phyloP scores from a whole-genome alignment of 2,888 invertebrate genomes.

The Panopea generosa region DNA sequence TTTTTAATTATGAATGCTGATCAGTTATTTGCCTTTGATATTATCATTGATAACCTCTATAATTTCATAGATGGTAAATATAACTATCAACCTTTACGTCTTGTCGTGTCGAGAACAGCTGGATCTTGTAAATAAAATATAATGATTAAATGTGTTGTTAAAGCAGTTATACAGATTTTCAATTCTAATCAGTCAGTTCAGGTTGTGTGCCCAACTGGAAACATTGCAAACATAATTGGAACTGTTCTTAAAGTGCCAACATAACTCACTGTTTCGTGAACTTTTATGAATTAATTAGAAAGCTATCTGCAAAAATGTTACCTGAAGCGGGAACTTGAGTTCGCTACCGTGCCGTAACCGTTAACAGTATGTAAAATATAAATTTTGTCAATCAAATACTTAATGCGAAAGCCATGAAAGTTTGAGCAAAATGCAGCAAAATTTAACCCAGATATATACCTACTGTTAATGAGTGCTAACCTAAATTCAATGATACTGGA shows the following conservation, averaged over 20 bases:
- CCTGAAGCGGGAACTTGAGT: too few relatives aligned
- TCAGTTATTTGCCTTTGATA: constrained; percentile 55
- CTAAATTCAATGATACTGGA: too few relatives aligned
- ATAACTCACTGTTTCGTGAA: neutral
- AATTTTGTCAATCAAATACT: too few relatives aligned
- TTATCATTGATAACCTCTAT: constrained; percentile 30
- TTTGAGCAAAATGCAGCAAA: too few relatives aligned
- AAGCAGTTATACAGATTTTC: constrained; percentile 42
- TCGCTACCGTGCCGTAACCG: too few relatives aligned
- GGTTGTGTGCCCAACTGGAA: constrained; percentile 64
- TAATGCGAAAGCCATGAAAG: too few relatives aligned
- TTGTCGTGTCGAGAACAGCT: constrained; percentile 57
- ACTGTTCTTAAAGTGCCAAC: constrained; percentile 38
- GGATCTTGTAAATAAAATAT: constrained; percentile 58
- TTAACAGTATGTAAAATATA: too few relatives aligned
- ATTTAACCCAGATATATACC: too few relatives aligned
- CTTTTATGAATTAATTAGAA: too few relatives aligned
- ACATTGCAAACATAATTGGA: constrained; percentile 62
- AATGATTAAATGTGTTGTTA: constrained; percentile 62
- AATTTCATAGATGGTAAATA: too few relatives aligned
- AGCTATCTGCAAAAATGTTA: too few relatives aligned
- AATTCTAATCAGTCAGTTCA: constrained; percentile 50
- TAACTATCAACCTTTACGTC: constrained; percentile 36
- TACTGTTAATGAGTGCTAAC: too few relatives aligned
- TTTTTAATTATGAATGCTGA: constrained; percentile 49